phyloP scores from a whole-genome alignment of 2,113 vertebrate species.

The Syngnathus floridae region DNA sequence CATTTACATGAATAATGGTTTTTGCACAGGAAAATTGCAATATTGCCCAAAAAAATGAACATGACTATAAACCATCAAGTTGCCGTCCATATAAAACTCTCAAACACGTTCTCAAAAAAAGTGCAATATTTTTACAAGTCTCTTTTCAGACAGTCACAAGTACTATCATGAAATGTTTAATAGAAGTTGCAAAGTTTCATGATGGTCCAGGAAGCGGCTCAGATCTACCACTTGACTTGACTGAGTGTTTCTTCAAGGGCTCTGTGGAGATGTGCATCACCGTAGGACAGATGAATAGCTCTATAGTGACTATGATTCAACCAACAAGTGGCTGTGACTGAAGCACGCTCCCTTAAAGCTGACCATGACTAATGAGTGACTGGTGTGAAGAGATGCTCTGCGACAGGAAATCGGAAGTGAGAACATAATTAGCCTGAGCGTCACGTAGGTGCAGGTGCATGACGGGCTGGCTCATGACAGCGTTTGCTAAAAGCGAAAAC shows the following conservation, averaged over 20 bases:
- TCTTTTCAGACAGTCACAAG: conserved; percentile 12
- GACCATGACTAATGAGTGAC: conserved; percentile 37
- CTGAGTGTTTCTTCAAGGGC: conserved; percentile 12
- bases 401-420: conserved; percentile 21
- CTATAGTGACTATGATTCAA: conserved; percentile 26
- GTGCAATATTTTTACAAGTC: background rate
- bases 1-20: background rate
- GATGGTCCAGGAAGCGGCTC: background rate
- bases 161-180: conserved; percentile 17
- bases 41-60: background rate
- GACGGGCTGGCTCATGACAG: conserved; percentile 1
- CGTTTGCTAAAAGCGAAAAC: background rate
- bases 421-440: conserved; percentile 11
- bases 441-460: conserved; percentile 16
- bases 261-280: conserved; percentile 23
- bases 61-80: no score
- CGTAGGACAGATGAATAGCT: conserved; percentile 33
- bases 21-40: background rate
- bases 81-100: background rate
- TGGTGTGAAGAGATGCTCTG: conserved; percentile 16
- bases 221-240: conserved; percentile 1
- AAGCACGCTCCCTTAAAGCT: conserved; percentile 37
- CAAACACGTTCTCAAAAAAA: background rate
- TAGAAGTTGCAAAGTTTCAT: conserved; percentile 5
- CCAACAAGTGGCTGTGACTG: conserved; percentile 51